A percentile compares a stretch with the other conserved stretches of the same genome.
phyloP scores from a whole-genome alignment of 2,797 vertebrate species.

The Onychomys torridus region DNA sequence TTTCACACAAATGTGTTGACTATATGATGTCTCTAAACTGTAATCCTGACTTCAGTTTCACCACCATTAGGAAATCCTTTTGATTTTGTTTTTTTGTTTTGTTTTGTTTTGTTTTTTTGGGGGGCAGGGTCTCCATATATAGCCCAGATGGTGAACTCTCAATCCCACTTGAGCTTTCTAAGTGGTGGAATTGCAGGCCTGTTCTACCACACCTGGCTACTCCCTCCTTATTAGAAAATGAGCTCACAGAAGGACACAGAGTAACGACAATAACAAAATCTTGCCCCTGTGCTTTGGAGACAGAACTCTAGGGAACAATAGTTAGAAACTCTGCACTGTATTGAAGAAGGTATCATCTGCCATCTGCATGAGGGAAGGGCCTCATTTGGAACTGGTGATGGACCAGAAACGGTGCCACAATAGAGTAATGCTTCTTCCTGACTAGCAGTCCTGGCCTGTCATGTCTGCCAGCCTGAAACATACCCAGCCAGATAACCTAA shows the following conservation, averaged over 20 bases:
- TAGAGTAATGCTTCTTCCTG: not conserved
- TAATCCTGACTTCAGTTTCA: conserved; percentile 22
- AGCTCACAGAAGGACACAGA: not conserved
- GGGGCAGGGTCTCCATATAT: not conserved
- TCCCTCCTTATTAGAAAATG: not conserved
- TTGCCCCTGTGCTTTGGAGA: not conserved
- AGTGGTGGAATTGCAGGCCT: not conserved
- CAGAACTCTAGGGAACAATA: not conserved
- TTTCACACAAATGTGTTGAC: conserved; percentile 30
- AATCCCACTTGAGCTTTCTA: not conserved
- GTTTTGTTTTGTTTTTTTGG: no score
- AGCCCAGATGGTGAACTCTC: not conserved
- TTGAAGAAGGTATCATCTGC: conserved; percentile 6
- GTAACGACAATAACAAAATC: not conserved
- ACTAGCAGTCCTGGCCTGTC: not conserved
- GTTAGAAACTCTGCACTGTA: not conserved
- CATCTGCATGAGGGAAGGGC: not conserved
- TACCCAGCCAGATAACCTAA: conserved; percentile 7
- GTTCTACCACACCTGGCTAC: not conserved
- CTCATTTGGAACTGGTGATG: conserved; percentile 13
- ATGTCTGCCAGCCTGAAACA: not conserved
- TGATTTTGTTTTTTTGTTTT: not conserved
- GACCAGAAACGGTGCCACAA: not conserved
- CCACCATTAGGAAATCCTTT: not conserved
- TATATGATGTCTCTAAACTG: not conserved